Evolutionary conservation across 2,113 vertebrate genomes (phyloP).

Genomic region (Rhinolophus sinicus): DNA sequence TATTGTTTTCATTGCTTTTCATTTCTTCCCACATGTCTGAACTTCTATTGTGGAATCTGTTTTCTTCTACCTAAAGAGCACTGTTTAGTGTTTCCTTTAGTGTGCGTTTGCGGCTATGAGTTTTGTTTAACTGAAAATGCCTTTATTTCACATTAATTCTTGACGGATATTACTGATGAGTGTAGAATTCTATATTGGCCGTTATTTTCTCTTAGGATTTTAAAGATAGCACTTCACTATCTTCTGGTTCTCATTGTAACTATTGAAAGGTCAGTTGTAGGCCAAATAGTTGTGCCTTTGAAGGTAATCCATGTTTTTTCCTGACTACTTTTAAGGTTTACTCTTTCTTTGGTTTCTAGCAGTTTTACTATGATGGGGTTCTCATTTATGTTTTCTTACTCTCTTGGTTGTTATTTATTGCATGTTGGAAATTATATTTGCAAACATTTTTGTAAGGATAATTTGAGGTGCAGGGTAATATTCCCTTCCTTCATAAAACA

Average conservation of each 20-base stretch:
- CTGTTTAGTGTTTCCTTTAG: background rate
- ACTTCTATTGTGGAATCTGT: background rate
- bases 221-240: background rate
- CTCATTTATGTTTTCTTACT: conserved; percentile 23
- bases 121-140: conserved; percentile 26
- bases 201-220: background rate
- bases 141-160: background rate
- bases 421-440: background rate
- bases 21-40: conserved; percentile 36
- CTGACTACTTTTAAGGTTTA: background rate
- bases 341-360: conserved; percentile 12
- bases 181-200: conserved; percentile 4
- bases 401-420: conserved; percentile 4
- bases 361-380: background rate
- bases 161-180: background rate
- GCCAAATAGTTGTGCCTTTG: background rate
- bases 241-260: background rate
- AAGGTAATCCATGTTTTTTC: conserved; percentile 1
- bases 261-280: background rate
- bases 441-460: conserved; percentile 45
- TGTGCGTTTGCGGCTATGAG: background rate
- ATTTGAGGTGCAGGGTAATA: background rate
- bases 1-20: background rate
- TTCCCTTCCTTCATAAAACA: background rate
- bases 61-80: background rate